Percentiles rank a stretch among this genome's conserved stretches.
Conservation (phyloP, 53 echinoderm and acorn worm genomes). For the Actinopyga echinites region DNA sequence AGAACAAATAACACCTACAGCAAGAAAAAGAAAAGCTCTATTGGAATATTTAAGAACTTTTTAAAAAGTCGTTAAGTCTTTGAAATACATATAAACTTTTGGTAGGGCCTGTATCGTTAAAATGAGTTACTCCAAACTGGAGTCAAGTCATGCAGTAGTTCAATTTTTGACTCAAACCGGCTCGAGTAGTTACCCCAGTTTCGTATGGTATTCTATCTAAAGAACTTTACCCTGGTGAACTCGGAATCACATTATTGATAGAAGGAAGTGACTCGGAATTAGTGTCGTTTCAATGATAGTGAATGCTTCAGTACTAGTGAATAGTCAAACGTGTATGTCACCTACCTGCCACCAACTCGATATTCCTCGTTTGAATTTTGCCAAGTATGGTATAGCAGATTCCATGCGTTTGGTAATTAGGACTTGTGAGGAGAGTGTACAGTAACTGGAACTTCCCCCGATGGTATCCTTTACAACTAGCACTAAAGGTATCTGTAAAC, state of each 20-base stretch:
- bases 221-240: too few species aligned
- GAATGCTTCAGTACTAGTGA: background rate
- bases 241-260: too few species aligned
- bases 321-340: background rate
- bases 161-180: too few species aligned
- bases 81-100: too few species aligned
- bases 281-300: background rate
- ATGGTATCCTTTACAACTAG: slow-evolving; percentile 71
- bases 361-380: slow-evolving; percentile 68
- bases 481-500: slow-evolving; percentile 70
- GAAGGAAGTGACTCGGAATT: too few species aligned
- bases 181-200: too few species aligned
- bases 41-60: too few species aligned
- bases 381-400: slow-evolving; percentile 67
- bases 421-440: slow-evolving; percentile 73
- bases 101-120: too few species aligned
- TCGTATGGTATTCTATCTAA: too few species aligned
- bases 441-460: slow-evolving; percentile 81
- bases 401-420: slow-evolving; percentile 75
- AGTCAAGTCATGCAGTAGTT: too few species aligned
- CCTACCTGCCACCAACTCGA: slow-evolving; percentile 97
- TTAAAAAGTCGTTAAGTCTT: too few species aligned
- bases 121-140: too few species aligned
- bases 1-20: slow-evolving; percentile 79
- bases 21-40: background rate